Percentiles rank a stretch among this genome's conserved stretches.
These are phyloP conservation scores for Diceros bicornis DNA, from an alignment of 2,797 vertebrate species.

Conservation along the genomic window DNA sequence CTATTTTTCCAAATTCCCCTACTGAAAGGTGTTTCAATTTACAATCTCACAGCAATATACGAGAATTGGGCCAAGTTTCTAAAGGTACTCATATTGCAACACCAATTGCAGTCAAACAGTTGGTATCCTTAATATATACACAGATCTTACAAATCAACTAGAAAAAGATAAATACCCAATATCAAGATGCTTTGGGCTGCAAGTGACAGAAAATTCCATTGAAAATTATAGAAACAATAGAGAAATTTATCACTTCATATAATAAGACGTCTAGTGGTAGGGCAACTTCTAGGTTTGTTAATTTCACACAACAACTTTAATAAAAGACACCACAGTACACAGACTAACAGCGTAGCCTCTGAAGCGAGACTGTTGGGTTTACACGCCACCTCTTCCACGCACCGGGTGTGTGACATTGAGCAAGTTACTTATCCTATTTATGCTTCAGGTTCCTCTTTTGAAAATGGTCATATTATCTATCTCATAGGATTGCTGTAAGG, in stretches of 20 bases:
- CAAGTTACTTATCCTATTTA: neutral
- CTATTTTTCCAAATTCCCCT: neutral
- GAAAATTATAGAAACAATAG: slow-evolving; percentile 29
- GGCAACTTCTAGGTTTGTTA: neutral
- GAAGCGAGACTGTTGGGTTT: neutral
- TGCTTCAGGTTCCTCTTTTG: slow-evolving; percentile 9
- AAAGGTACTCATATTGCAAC: slow-evolving; percentile 50
- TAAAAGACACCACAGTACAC: neutral
- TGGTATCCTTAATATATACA: slow-evolving; percentile 46
- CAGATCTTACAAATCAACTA: slow-evolving; percentile 22
- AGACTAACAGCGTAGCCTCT: neutral
- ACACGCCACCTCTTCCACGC: neutral
- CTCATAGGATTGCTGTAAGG: neutral
- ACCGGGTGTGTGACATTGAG: neutral
- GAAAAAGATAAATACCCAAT: slow-evolving; percentile 22
- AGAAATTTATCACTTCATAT: neutral
- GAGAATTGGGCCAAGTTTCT: slow-evolving; percentile 18
- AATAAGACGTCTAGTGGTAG: slow-evolving; percentile 20
- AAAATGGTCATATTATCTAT: slow-evolving; percentile 36
- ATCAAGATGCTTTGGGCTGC: slow-evolving; percentile 14
- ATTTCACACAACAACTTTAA: slow-evolving; percentile 33
- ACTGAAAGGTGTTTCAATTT: slow-evolving; percentile 4
- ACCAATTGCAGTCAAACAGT: neutral
- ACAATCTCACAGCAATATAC: neutral
- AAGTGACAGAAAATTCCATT: slow-evolving; percentile 35